A percentile compares a stretch with the other conserved stretches of the same genome.
phyloP scores from a whole-genome alignment of 2,888 invertebrate genomes.

The Lasius platythorax region DNA sequence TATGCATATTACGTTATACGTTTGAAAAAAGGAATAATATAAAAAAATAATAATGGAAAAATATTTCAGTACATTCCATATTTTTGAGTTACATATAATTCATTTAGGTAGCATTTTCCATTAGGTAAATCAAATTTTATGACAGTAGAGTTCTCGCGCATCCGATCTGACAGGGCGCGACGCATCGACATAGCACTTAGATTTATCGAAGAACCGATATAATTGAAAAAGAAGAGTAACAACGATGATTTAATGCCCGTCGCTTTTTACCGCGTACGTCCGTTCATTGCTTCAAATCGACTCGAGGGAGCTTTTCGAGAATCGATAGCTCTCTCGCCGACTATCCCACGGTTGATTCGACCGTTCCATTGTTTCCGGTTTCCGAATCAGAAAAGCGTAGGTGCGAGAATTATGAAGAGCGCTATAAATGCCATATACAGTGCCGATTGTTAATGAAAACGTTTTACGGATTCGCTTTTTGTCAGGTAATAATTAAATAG shows the following conservation, averaged over 20 bases:
- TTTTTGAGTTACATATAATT: slow-evolving; percentile 6
- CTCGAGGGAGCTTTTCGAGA: slow-evolving; percentile 64
- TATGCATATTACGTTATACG: neutral
- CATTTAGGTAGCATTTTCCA: slow-evolving; percentile 36
- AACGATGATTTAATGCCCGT: slow-evolving; percentile 59
- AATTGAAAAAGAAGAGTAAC: slow-evolving; percentile 57
- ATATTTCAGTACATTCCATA: slow-evolving; percentile 8
- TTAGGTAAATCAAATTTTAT: slow-evolving; percentile 40
- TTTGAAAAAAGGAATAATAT: neutral
- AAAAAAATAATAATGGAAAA: neutral
- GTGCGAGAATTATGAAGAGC: slow-evolving; percentile 14
- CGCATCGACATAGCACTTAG: slow-evolving; percentile 50
- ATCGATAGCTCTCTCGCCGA: slow-evolving; percentile 67
- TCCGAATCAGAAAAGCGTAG: slow-evolving; percentile 24
- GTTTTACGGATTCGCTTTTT: slow-evolving; percentile 2
- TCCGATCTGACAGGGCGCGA: slow-evolving; percentile 32
- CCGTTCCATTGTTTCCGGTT: slow-evolving; percentile 35
- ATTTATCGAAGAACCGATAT: slow-evolving; percentile 48
- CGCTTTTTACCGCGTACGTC: slow-evolving; percentile 55
- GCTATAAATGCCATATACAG: slow-evolving; percentile 18
- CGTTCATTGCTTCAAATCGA: slow-evolving; percentile 68
- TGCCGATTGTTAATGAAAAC: slow-evolving; percentile 12
- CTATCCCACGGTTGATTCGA: slow-evolving; percentile 38
- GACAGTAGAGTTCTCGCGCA: slow-evolving; percentile 30
- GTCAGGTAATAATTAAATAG: neutral